Evolutionary conservation across 2,888 invertebrate genomes (phyloP).

Genomic region (Agrilus biguttatus): DNA sequence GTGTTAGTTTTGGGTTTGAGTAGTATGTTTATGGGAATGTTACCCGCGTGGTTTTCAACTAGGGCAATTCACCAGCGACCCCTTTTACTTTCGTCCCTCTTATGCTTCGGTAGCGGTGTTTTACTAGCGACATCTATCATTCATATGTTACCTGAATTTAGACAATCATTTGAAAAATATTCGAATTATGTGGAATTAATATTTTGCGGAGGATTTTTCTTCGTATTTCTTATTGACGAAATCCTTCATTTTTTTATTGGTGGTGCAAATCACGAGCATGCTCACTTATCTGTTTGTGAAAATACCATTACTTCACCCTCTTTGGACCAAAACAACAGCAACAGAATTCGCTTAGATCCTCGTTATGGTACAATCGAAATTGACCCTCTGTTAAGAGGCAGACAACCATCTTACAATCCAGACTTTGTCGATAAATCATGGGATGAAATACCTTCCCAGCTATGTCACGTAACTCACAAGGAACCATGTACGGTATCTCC

Average conservation of each 20-base stretch:
- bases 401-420: constrained; percentile 15
- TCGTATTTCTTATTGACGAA: constrained; percentile 60
- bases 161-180: constrained; percentile 31
- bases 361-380: constrained; percentile 6
- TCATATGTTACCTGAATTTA: constrained; percentile 71
- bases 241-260: constrained; percentile 52
- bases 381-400: constrained; percentile 3
- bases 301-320: background rate
- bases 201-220: constrained; percentile 54
- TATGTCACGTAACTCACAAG: constrained; percentile 52
- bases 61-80: constrained; percentile 43
- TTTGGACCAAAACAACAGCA: too few species aligned
- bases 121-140: constrained; percentile 60
- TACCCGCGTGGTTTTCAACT: constrained; percentile 50
- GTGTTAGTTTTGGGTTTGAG: constrained; percentile 52
- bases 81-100: constrained; percentile 47
- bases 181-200: constrained; percentile 45
- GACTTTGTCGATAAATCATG: constrained; percentile 8
- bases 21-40: constrained; percentile 53
- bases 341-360: background rate
- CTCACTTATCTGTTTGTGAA: constrained; percentile 5
- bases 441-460: constrained; percentile 21
- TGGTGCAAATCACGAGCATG: constrained; percentile 16
- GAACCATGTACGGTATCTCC: constrained; percentile 46
- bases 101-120: constrained; percentile 73